These are phyloP conservation scores for Ianthella basta DNA, from an alignment of 37 sponge, comb jelly and placozoan genomes.

Conservation along the genomic window DNA sequence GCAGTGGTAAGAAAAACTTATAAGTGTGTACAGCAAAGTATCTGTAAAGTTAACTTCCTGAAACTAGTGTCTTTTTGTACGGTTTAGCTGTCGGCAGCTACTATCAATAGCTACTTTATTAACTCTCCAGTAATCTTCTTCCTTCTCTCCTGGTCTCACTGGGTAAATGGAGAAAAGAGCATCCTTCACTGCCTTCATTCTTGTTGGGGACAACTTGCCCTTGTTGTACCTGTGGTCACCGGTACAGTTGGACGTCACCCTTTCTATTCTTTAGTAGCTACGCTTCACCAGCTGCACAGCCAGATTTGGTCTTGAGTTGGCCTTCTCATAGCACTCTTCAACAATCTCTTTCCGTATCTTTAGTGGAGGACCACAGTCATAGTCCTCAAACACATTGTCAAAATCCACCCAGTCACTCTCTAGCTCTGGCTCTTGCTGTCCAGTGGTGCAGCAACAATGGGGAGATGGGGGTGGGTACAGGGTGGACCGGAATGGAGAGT, in stretches of 20 bases:
- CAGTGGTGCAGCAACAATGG: not conserved
- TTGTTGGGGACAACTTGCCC: not conserved
- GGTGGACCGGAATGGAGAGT: too few species aligned
- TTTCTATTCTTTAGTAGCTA: not conserved
- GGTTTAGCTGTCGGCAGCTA: constrained; percentile 28
- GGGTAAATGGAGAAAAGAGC: not conserved
- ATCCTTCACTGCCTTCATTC: constrained; percentile 1
- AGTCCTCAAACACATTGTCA: constrained; percentile 17
- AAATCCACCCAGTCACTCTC: not conserved
- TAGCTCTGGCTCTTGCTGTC: not conserved
- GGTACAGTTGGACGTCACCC: constrained; percentile 26
- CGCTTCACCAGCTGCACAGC: constrained; percentile 12
- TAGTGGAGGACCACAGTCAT: not conserved
- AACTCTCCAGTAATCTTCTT: not conserved
- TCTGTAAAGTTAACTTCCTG: not conserved
- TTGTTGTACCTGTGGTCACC: constrained; percentile 21
- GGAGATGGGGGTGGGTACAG: too few species aligned
- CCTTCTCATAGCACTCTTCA: not conserved
- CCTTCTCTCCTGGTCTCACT: constrained; percentile 3
- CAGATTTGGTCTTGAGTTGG: not conserved
- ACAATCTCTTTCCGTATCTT: not conserved
- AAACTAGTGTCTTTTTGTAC: not conserved
- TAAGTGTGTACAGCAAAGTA: not conserved
- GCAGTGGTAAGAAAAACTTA: too few species aligned
- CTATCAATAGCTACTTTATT: constrained; percentile 5